Evolutionary conservation across 2,797 vertebrate genomes (phyloP).

Genomic region (Lepilemur septentrionalis): DNA sequence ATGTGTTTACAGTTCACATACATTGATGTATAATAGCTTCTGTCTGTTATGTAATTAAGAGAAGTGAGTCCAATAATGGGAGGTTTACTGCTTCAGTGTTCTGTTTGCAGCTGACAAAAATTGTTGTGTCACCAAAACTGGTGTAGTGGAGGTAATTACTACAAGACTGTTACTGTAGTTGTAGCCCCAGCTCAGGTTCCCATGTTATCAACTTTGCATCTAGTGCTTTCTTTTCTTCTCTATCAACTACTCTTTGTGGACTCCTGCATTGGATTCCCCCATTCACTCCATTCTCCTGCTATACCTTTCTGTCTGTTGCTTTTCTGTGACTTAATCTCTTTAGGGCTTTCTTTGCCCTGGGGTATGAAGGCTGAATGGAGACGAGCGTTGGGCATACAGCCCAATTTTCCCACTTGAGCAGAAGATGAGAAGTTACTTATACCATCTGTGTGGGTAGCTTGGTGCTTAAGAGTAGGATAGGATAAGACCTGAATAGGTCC

Average conservation of each 20-base stretch:
- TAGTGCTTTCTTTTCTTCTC: conserved; percentile 34
- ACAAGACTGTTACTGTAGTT: background rate
- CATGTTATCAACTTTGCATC: background rate
- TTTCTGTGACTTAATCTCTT: conserved; percentile 12
- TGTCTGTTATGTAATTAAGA: background rate
- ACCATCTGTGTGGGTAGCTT: background rate
- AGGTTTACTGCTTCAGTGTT: background rate
- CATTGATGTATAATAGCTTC: background rate
- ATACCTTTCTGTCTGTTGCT: background rate
- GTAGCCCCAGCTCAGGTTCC: background rate
- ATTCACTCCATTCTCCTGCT: background rate
- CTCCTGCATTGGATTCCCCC: background rate
- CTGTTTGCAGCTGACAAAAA: background rate
- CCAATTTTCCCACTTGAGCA: background rate
- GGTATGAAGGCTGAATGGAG: background rate
- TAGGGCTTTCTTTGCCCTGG: background rate
- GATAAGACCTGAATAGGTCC: background rate
- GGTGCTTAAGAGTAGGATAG: background rate
- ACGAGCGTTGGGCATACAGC: background rate
- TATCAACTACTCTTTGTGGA: background rate
- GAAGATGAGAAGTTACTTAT: background rate
- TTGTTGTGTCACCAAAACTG: background rate
- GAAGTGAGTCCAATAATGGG: background rate
- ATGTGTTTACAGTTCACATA: background rate
- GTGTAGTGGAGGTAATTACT: background rate